A percentile compares a stretch with the other conserved stretches of the same genome.
phyloP scores from a whole-genome alignment of 53 echinoderm and acorn worm genomes.

The Henricia sp. region DNA sequence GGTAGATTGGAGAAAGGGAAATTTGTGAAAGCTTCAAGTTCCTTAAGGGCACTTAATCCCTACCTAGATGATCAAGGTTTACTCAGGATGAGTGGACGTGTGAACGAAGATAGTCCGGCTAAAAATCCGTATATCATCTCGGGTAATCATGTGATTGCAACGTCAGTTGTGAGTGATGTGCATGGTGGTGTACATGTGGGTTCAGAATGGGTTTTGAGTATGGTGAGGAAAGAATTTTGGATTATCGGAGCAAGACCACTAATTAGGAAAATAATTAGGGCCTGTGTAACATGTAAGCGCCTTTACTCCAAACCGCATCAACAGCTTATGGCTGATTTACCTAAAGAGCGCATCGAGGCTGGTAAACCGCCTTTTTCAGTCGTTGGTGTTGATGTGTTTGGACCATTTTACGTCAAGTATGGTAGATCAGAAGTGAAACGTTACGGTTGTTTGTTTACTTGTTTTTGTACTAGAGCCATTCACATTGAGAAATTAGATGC shows the following conservation, averaged over 20 bases:
- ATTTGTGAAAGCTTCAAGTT: constrained; percentile 15
- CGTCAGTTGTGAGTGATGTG: not conserved
- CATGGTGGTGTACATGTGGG: constrained; percentile 17
- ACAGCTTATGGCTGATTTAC: constrained; percentile 67
- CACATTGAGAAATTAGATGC: constrained; percentile 56
- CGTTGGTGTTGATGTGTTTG: constrained; percentile 60
- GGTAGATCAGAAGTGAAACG: constrained; percentile 40
- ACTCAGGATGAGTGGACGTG: constrained; percentile 11
- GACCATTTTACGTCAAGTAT: no score
- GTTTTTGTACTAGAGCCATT: constrained; percentile 60
- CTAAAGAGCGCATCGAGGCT: constrained; percentile 45
- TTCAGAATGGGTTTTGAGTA: constrained; percentile 27
- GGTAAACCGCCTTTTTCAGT: constrained; percentile 55
- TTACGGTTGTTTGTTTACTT: constrained; percentile 54
- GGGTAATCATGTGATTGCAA: not conserved
- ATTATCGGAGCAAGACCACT: constrained; percentile 8
- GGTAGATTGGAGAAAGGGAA: constrained; percentile 2
- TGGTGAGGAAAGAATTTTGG: constrained; percentile 25
- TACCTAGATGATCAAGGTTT: constrained; percentile 12
- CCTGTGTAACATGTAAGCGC: constrained; percentile 56
- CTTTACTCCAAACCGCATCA: not conserved
- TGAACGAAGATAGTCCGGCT: not conserved
- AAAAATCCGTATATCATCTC: not conserved
- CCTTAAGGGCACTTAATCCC: constrained; percentile 2
- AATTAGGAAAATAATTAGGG: constrained; percentile 12